A percentile compares a stretch with the other conserved stretches of the same genome.
Conservation (phyloP, 2,888 invertebrate genomes). For the Stramonita haemastoma region DNA sequence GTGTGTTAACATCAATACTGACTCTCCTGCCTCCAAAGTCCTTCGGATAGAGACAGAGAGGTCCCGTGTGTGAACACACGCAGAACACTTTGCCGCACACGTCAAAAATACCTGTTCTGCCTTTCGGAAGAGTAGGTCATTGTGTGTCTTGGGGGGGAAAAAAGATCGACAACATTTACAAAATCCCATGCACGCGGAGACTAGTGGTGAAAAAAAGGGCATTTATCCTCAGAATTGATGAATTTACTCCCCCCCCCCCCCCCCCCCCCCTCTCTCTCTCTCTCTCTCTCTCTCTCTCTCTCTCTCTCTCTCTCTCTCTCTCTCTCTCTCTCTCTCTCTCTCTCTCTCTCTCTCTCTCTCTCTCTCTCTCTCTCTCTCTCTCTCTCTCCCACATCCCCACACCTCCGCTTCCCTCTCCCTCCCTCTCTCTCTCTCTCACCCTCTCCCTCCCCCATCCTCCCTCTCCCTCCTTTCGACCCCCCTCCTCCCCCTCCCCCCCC, state of each 20-base stretch:
- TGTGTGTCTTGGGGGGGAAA: no score
- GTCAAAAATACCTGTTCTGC: no score
- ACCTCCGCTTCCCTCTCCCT: background rate
- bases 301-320: conserved; percentile 5
- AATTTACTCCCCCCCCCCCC: background rate
- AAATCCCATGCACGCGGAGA: no score
- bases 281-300: background rate
- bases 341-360: conserved; percentile 7
- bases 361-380: background rate
- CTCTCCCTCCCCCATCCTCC: background rate
- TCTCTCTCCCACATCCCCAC: background rate
- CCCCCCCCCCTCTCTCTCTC: background rate
- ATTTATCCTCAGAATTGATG: no score
- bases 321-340: conserved; percentile 24
- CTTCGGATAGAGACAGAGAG: no score
- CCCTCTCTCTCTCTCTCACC: background rate
- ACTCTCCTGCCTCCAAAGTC: background rate
- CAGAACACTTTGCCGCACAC: no score
- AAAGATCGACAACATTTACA: no score
- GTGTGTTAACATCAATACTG: background rate
- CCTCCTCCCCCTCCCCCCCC: background rate
- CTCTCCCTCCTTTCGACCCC: background rate
- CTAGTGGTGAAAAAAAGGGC: no score
- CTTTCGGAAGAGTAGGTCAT: no score
- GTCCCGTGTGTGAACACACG: no score